A percentile compares a stretch with the other conserved stretches of the same genome.
Evolutionary conservation across 2,888 invertebrate species (phyloP).

Genomic region (Catotricha subobsoleta): DNA sequence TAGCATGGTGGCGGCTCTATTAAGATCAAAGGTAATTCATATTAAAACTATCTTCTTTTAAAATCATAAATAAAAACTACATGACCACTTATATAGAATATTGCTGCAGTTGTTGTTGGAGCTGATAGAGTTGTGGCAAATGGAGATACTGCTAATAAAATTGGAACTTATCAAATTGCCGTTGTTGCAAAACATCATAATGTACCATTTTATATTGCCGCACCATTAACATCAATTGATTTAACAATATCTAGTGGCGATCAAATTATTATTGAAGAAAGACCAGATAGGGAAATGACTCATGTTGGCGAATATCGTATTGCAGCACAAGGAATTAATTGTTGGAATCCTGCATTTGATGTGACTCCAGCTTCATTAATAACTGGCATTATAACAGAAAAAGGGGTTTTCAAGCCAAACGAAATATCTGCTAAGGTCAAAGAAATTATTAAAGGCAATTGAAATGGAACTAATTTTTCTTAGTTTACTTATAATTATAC

Average conservation of each 20-base stretch:
- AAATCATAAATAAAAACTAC: not conserved
- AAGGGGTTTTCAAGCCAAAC: constrained; percentile 60
- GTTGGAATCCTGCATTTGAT: constrained; percentile 99
- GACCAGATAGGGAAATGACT: constrained; percentile 79
- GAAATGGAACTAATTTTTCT: no score
- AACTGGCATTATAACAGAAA: constrained; percentile 86
- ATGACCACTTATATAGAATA: constrained; percentile 28
- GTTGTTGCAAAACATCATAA: constrained; percentile 77
- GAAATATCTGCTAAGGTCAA: constrained; percentile 22
- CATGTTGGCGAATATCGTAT: constrained; percentile 71
- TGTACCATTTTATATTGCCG: constrained; percentile 90
- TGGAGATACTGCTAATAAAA: constrained; percentile 98
- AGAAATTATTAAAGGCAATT: constrained; percentile 8
- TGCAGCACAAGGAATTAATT: constrained; percentile 79
- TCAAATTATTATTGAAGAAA: constrained; percentile 82
- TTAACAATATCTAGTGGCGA: constrained; percentile 58
- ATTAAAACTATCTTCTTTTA: not conserved
- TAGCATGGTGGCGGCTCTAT: constrained; percentile 82
- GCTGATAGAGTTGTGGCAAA: constrained; percentile 91
- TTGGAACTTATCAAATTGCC: constrained; percentile 91
- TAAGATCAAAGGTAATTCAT: constrained; percentile 47
- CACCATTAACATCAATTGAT: constrained; percentile 85
- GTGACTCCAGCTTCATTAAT: constrained; percentile 88
- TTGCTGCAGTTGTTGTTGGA: constrained; percentile 90
- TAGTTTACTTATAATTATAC: no score